Evolutionary conservation across 2,113 vertebrate genomes (phyloP).

Genomic region (Pteronura brasiliensis): DNA sequence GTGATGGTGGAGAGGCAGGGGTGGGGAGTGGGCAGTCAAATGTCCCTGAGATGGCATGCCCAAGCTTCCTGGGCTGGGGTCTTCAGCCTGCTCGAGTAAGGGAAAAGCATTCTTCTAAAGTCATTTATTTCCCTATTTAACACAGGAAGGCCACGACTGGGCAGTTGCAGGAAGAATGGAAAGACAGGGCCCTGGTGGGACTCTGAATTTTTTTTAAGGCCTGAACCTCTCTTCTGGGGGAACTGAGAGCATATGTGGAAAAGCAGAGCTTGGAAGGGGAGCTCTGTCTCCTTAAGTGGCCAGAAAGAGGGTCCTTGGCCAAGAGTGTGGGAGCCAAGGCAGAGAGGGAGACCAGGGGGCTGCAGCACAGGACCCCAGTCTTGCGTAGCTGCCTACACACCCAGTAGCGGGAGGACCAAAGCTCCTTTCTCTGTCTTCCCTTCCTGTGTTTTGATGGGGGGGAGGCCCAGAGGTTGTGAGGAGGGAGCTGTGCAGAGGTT

Average conservation of each 20-base stretch:
- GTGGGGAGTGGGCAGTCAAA: not conserved
- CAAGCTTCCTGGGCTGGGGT: not conserved
- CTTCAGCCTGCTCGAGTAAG: not conserved
- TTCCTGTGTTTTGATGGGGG: not conserved
- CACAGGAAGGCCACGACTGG: not conserved
- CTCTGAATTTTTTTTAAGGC: not conserved
- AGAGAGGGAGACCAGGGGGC: not conserved
- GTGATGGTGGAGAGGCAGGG: not conserved
- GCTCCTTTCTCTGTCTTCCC: not conserved
- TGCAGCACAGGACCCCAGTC: not conserved
- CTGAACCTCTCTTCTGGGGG: not conserved
- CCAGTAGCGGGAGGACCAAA: not conserved
- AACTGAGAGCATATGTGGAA: not conserved
- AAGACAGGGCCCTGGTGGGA: not conserved
- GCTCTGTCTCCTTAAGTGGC: not conserved
- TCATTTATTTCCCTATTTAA: not conserved
- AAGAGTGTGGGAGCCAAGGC: not conserved
- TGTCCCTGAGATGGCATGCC: not conserved
- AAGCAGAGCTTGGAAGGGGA: not conserved
- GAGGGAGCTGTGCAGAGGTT: not conserved
- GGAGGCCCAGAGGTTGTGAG: not conserved
- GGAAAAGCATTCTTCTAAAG: not conserved
- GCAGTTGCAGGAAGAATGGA: not conserved
- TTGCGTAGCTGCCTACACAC: not conserved
- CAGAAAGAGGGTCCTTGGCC: not conserved